Evolutionary conservation across 2,113 vertebrate species (phyloP), one percentile per base, ranked within the genome.

Genomic region (Channa argus): DNA sequence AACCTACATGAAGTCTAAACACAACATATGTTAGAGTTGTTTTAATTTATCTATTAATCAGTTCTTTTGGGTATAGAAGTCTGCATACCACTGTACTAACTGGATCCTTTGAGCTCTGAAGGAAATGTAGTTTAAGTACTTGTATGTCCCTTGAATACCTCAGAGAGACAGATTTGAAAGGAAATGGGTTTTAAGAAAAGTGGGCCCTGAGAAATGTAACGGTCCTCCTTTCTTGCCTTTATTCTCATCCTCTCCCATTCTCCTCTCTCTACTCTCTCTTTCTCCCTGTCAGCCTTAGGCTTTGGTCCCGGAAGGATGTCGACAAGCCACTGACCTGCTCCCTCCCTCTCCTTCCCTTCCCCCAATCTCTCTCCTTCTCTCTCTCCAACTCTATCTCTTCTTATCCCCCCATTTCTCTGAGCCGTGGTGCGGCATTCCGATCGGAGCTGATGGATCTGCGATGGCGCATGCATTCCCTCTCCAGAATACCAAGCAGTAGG

Each of bases 401-500:
- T 86, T 90, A 82, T 91, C 87, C 90, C 83, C 82, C 86, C 69
- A 83, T 91, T 83, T 91, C 80, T 77, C 74, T 37, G 55, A 91
- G 86, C 74, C 82, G 75, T 90, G 88, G 90, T 86, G 90, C 64
- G 14, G 92, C 88, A 92, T 93, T 86, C 84, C 76, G 80, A 91
- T 92, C 51, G 83, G 68, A 87, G 86, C 89, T 93, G 92, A 95
- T 90, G 88, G 93, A 92, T 93, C 90, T 89, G 86, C 54, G 85
- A 90, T 91, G 91, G 84, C 86, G 90, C 86, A 91, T 90, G 89
- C 80, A 65, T 88, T 88, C 79, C 88, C 63, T 56, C 86, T 79
- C 85, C 81, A 67, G 93, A 92, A 94, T 94, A 94, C 91, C 91
- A 94, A 95, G 84, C 93, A 94, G 93, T 60, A 62, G 46, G 51